phyloP scores from a whole-genome alignment of 92 coral and sea anemone genomes.

The Heteractis magnifica region DNA sequence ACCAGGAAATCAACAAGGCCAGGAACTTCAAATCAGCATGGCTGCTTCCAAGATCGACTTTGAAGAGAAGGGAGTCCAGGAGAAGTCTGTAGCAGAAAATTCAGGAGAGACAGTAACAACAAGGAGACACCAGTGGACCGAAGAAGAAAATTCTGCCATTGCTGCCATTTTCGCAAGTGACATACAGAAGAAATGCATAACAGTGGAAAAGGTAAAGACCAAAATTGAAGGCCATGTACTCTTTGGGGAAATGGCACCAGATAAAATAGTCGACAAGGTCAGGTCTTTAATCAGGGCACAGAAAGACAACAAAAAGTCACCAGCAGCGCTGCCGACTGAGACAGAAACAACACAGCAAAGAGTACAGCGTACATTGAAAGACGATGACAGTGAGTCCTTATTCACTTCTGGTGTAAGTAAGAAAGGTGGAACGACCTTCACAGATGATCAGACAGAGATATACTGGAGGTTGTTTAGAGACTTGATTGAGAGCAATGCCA shows the following conservation, averaged over 20 bases:
- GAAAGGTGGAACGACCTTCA: slow-evolving; percentile 32
- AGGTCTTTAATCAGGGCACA: slow-evolving; percentile 2
- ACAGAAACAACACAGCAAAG: slow-evolving; percentile 31
- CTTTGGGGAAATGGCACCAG: too few species aligned
- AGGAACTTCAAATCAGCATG: too few species aligned
- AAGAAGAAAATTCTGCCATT: too few species aligned
- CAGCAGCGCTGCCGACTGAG: slow-evolving; percentile 19
- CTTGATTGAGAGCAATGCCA: slow-evolving; percentile 22
- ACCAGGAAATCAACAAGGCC: too few species aligned
- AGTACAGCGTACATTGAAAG: not conserved
- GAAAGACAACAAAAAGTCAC: not conserved
- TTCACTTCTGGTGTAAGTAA: slow-evolving; percentile 7
- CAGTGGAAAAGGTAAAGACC: not conserved
- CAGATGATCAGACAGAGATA: slow-evolving; percentile 32
- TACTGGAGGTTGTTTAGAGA: slow-evolving; percentile 33
- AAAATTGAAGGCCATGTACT: too few species aligned
- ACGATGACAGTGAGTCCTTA: not conserved
- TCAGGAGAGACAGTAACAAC: too few species aligned
- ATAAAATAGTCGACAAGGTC: slow-evolving; percentile 15
- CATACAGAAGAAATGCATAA: too few species aligned
- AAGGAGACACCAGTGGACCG: too few species aligned
- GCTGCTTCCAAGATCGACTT: too few species aligned
- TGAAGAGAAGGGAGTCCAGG: too few species aligned
- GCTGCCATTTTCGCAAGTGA: too few species aligned
- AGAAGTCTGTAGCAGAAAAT: too few species aligned